Percentiles rank a stretch among this genome's conserved stretches.
Evolutionary conservation across 2,797 vertebrate genomes (phyloP).

Genomic region (Enteromius mattozi): DNA sequence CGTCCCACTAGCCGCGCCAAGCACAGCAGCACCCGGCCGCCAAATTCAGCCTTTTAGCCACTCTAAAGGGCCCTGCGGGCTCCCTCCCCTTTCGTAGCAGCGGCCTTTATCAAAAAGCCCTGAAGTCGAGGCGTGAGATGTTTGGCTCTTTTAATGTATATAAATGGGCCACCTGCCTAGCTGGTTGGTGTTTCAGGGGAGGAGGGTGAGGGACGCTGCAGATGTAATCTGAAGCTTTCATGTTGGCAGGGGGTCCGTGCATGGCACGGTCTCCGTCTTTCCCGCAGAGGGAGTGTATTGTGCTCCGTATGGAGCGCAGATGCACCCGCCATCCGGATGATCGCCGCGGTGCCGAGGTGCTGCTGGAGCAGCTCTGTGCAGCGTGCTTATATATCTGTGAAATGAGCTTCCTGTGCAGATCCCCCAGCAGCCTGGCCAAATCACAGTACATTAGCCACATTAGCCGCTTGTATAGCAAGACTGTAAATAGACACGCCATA

Average conservation of each 20-base stretch:
- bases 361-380: slow-evolving; percentile 30
- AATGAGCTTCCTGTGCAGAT: slow-evolving; percentile 53
- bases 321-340: slow-evolving; percentile 52
- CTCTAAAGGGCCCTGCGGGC: slow-evolving; percentile 23
- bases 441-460: slow-evolving; percentile 59
- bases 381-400: slow-evolving; percentile 50
- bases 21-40: slow-evolving; percentile 50
- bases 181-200: slow-evolving; percentile 33
- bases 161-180: slow-evolving; percentile 46
- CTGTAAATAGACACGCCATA: slow-evolving; percentile 55
- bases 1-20: slow-evolving; percentile 55
- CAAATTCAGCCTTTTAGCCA: slow-evolving; percentile 51
- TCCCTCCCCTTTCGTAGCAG: slow-evolving; percentile 32
- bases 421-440: slow-evolving; percentile 49
- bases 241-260: slow-evolving; percentile 36
- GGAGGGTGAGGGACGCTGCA: slow-evolving; percentile 24
- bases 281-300: slow-evolving; percentile 48
- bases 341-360: slow-evolving; percentile 32
- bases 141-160: slow-evolving; percentile 49
- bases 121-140: slow-evolving; percentile 43
- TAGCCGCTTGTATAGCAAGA: slow-evolving; percentile 55
- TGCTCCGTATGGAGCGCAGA: slow-evolving; percentile 54
- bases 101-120: slow-evolving; percentile 53
- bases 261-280: slow-evolving; percentile 42
- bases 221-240: slow-evolving; percentile 52